Evolutionary conservation across 2,888 invertebrate species (phyloP).

Genomic region (Eurois occulta): DNA sequence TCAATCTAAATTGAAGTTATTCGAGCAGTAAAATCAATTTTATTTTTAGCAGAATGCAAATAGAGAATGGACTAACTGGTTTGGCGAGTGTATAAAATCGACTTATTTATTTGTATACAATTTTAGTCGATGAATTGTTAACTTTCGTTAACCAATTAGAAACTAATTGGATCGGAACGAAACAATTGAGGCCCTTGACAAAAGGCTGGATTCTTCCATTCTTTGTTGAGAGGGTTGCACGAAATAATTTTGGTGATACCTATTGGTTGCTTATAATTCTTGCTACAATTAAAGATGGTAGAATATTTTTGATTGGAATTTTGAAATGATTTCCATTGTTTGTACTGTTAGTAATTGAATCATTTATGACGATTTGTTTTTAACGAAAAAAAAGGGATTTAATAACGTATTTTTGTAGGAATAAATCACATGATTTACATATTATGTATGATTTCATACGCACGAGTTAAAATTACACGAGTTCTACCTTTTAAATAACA

Average conservation of each 20-base stretch:
- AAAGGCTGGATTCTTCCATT: slow-evolving; percentile 1
- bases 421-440: not conserved
- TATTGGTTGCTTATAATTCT: not conserved
- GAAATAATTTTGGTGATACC: not conserved
- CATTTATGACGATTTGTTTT: not conserved
- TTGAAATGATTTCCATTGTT: not conserved
- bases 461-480: not conserved
- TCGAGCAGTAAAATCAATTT: slow-evolving; percentile 46
- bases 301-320: not conserved
- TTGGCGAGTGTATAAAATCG: slow-evolving; percentile 18
- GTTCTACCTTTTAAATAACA: not conserved
- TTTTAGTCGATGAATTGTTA: slow-evolving; percentile 22
- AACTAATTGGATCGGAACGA: slow-evolving; percentile 24
- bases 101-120: slow-evolving; percentile 33
- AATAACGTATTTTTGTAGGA: not conserved
- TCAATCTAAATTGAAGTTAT: slow-evolving; percentile 57
- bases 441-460: not conserved
- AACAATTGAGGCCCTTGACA: slow-evolving; percentile 16
- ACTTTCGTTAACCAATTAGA: slow-evolving; percentile 26
- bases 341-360: not conserved
- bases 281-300: not conserved
- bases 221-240: not conserved
- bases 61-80: slow-evolving; percentile 24
- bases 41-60: slow-evolving; percentile 56
- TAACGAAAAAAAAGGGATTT: not conserved